These are phyloP conservation scores for Carpatolechia fugitivella DNA, from an alignment of 2,888 invertebrate species.

Conservation along the genomic window DNA sequence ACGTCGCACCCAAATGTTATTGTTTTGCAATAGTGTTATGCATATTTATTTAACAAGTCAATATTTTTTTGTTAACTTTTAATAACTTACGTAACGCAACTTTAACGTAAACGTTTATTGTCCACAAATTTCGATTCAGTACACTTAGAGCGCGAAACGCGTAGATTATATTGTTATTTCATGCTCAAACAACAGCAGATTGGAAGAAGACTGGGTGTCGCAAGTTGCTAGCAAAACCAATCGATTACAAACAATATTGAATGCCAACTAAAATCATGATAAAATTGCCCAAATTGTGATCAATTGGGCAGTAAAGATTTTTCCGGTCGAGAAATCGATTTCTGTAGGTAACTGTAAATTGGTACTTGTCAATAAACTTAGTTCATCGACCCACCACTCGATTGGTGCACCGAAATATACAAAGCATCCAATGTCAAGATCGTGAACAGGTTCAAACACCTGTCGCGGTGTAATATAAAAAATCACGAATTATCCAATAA, in stretches of 20 bases:
- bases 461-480: conserved; percentile 53
- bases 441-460: conserved; percentile 72
- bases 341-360: conserved; percentile 41
- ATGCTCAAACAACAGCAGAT: neutral
- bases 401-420: conserved; percentile 36
- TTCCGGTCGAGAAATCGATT: conserved; percentile 37
- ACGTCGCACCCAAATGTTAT: too few species aligned
- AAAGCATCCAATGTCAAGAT: conserved; percentile 62
- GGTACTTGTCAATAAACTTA: conserved; percentile 34
- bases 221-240: conserved; percentile 13
- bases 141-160: neutral
- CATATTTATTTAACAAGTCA: too few species aligned
- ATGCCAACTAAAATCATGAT: conserved; percentile 20
- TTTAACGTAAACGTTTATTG: too few species aligned
- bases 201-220: conserved; percentile 11
- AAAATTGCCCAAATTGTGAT: conserved; percentile 21
- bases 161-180: neutral
- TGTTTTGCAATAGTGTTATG: too few species aligned
- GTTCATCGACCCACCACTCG: conserved; percentile 46
- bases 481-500: conserved; percentile 77
- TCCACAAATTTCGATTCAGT: too few species aligned
- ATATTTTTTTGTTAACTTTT: too few species aligned
- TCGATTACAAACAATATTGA: conserved; percentile 14
- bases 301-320: conserved; percentile 22
- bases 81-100: too few species aligned